These are phyloP conservation scores for Diglossa brunneiventris DNA, from an alignment of 2,113 vertebrate genomes.

Conservation along the genomic window DNA sequence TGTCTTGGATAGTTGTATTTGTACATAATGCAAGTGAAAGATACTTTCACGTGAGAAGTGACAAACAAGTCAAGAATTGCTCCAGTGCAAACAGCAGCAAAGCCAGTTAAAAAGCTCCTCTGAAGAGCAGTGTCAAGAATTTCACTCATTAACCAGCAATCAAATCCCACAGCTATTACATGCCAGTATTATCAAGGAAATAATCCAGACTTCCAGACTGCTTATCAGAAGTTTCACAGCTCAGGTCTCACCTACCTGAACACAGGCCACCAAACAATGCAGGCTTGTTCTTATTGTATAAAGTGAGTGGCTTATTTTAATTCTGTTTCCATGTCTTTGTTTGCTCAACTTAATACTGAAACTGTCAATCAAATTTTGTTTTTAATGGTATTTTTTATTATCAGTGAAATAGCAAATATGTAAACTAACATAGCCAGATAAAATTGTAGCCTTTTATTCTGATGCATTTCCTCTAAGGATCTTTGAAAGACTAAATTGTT, in stretches of 20 bases:
- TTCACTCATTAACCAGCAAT: not conserved
- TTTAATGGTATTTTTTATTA: not conserved
- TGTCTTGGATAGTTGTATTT: not conserved
- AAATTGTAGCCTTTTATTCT: not conserved
- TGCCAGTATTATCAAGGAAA: not conserved
- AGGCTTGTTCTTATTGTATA: not conserved
- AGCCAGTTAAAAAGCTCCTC: not conserved
- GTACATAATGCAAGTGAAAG: not conserved
- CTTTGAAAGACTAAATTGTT: not conserved
- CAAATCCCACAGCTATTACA: not conserved
- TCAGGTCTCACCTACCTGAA: slow-evolving; percentile 10
- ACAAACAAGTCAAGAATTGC: not conserved
- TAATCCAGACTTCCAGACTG: not conserved
- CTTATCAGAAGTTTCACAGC: not conserved
- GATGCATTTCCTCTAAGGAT: not conserved
- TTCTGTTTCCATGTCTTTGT: not conserved
- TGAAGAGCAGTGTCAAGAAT: not conserved
- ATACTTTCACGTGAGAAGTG: not conserved
- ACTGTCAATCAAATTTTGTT: not conserved
- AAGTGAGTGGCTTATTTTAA: not conserved
- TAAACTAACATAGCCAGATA: not conserved
- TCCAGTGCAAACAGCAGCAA: not conserved
- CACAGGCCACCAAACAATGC: not conserved
- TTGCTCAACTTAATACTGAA: not conserved
- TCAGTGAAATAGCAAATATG: not conserved